Percentiles rank a stretch among this genome's conserved stretches.
phyloP scores from a whole-genome alignment of 1,140 invertebrate genomes.

The Kradibia gibbosae region DNA sequence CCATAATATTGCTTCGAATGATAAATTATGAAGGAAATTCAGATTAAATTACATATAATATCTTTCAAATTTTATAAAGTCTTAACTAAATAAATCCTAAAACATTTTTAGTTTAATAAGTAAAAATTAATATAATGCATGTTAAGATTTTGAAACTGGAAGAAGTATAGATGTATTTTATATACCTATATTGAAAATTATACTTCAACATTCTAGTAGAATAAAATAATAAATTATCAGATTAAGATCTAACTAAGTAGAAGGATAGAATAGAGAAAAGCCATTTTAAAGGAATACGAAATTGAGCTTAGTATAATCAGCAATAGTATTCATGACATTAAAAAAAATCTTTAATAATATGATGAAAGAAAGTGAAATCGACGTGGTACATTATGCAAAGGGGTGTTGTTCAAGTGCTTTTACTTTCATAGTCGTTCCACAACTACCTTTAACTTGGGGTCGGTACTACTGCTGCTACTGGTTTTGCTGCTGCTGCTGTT shows the following conservation, averaged over 20 bases:
- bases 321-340: constrained; percentile 38
- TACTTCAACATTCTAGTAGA: background rate
- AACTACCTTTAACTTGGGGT: background rate
- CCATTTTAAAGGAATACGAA: background rate
- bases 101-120: background rate
- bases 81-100: too few relatives aligned
- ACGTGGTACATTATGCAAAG: constrained; percentile 49
- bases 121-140: background rate
- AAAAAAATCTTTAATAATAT: constrained; percentile 45
- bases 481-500: background rate
- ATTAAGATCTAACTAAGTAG: background rate
- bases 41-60: too few relatives aligned
- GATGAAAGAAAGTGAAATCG: constrained; percentile 45
- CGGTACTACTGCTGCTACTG: background rate
- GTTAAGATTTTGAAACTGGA: too few relatives aligned
- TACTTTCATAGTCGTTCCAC: background rate
- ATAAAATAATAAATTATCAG: constrained; percentile 34
- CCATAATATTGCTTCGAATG: too few relatives aligned
- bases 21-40: too few relatives aligned
- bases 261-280: constrained; percentile 19
- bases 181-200: too few relatives aligned
- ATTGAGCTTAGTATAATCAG: constrained; percentile 11
- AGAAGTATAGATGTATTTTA: too few relatives aligned
- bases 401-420: constrained; percentile 46
- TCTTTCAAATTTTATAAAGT: too few relatives aligned